These are phyloP conservation scores for Zosterops lateralis DNA, from an alignment of 2,113 vertebrate species.

Conservation along the genomic window DNA sequence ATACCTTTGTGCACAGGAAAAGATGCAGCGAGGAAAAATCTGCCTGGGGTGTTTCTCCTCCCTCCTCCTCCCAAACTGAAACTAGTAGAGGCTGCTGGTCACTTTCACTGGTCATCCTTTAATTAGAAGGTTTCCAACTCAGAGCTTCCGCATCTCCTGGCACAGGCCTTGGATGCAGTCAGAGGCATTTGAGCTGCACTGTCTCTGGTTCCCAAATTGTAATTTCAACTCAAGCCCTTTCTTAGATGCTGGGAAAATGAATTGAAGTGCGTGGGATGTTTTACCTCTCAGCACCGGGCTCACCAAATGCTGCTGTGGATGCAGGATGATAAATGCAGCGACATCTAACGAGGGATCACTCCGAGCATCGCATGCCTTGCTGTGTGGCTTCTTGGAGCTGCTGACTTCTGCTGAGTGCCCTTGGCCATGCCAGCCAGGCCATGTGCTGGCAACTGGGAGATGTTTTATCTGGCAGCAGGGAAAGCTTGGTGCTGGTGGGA, in stretches of 20 bases:
- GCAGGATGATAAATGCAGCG: not conserved
- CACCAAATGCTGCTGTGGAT: not conserved
- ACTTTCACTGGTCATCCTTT: not conserved
- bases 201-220: not conserved
- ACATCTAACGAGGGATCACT: not conserved
- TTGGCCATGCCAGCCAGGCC: not conserved
- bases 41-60: accelerated
- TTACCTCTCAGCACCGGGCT: accelerated
- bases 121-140: not conserved
- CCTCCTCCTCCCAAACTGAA: not conserved
- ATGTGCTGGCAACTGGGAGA: not conserved
- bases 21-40: not conserved
- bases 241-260: not conserved
- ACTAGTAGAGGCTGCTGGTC: not conserved
- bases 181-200: not conserved
- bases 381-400: not conserved
- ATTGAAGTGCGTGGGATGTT: accelerated
- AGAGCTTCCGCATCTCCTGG: not conserved
- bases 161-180: not conserved
- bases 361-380: not conserved
- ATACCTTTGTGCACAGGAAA: not conserved
- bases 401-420: constrained; percentile 32
- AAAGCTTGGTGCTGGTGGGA: not conserved
- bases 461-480: constrained; percentile 47
- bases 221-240: not conserved